Conservation (phyloP, 2,113 vertebrate genomes). For the Chionomys nivalis region DNA sequence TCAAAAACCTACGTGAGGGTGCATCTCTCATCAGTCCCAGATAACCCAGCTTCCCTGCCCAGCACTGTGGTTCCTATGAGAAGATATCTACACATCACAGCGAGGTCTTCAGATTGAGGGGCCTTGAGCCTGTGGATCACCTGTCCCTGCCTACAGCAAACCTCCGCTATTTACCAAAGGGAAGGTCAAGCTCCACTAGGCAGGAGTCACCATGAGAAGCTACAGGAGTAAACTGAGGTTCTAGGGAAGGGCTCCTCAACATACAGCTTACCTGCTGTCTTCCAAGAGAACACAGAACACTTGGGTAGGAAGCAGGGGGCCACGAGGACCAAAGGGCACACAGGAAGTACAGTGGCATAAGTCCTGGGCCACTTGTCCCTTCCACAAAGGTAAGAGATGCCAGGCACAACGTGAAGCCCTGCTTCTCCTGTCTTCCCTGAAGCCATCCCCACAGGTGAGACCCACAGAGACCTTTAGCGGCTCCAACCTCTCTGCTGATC, state of each 20-base stretch:
- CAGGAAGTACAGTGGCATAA: neutral
- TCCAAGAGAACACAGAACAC: neutral
- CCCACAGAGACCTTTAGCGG: slow-evolving; percentile 77
- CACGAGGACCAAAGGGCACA: neutral
- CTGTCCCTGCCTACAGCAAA: neutral
- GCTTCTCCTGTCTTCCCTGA: neutral
- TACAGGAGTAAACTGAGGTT: rapidly evolving
- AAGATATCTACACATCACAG: neutral
- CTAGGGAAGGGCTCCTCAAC: no score
- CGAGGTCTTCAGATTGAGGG: rapidly evolving
- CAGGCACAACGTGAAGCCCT: rapidly evolving
- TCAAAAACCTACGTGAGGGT: neutral
- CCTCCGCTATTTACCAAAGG: neutral
- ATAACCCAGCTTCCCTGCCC: neutral
- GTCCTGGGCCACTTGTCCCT: neutral
- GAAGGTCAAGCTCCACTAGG: no score
- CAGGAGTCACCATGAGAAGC: neutral
- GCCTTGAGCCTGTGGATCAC: neutral
- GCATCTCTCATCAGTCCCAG: neutral
- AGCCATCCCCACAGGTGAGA: slow-evolving; percentile 82
- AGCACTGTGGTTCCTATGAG: rapidly evolving
- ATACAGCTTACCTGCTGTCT: neutral
- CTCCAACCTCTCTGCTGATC: slow-evolving; percentile 82
- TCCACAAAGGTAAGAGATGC: rapidly evolving
- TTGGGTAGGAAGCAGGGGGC: neutral